Base-by-base conservation (phyloP, 2,888 invertebrate species). In the Agrochola lychnidis region DNA sequence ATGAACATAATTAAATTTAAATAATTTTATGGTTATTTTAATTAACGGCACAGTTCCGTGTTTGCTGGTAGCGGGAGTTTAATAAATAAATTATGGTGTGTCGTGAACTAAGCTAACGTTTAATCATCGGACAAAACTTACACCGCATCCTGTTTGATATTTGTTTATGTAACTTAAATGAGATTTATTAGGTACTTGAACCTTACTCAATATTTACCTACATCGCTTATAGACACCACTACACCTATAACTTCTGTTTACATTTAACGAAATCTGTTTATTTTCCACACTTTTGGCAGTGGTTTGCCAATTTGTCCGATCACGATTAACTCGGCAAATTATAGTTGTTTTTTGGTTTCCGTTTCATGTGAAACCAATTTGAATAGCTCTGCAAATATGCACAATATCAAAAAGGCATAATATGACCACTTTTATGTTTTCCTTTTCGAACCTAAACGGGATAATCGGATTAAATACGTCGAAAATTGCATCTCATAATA, bases 91-190 rank as follows among this genome's bases (percentile, higher is more conserved):
- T 56, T 19, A 22, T 30, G 19, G 10, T 63, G n/a, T 42, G 30
- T 59, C n/a, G 57, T 48, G 36, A 69, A 70, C 56, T 79, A 77
- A 79, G 66, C 77, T 56, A 71, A 68, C 53, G 53, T 76, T 81
- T 66, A 71, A 63, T 70, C 56, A 68, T 56, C 79, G 64, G 66
- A 82, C 78, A 79, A 74, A 79, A 83, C 72, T 75, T 81, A 76
- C 76, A 76, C 73, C 78, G 77, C 83, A 83, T 87, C 81, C 83
- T 81, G 83, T 84, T 25, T 75, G 62, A 73, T 83, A 77, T 88
- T 88, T 85, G 74, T 83, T 80, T 73, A 81, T 79, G 68, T 75
- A 78, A 79, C 73, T 63, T 69, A 62, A 73, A 76, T 76, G 74
- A 66, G 75, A 70, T 76, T 71, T 76, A 79, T 75, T 80, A 67